Evolutionary conservation across 2,797 vertebrate species (phyloP).

Genomic region (Neomorphus geoffroyi): DNA sequence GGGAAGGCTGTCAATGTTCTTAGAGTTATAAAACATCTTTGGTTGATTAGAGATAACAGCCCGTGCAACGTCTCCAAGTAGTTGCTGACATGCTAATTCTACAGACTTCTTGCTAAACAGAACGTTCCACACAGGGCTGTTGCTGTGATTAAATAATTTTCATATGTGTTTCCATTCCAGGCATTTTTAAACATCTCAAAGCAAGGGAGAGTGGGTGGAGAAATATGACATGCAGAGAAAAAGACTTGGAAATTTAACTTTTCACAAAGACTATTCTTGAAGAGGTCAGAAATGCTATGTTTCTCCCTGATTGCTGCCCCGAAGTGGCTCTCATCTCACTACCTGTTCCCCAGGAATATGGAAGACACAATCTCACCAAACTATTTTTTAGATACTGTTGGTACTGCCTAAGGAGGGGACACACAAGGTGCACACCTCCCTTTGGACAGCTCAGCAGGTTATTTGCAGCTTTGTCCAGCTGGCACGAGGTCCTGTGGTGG

Average conservation of each 20-base stretch:
- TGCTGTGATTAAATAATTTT: constrained; percentile 60
- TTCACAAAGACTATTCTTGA: neutral
- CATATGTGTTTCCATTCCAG: constrained; percentile 31
- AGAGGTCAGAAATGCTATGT: neutral
- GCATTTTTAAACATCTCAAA: constrained; percentile 33
- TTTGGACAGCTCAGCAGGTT: neutral
- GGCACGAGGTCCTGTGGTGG: rapidly evolving
- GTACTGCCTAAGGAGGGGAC: neutral
- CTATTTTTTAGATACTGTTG: neutral
- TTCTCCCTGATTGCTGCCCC: neutral
- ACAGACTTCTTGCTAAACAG: neutral
- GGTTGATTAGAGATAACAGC: neutral
- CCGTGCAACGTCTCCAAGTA: neutral
- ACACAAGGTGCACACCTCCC: neutral
- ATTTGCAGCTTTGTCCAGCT: neutral
- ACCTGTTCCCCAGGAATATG: neutral
- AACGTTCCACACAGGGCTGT: neutral
- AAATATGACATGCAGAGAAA: neutral
- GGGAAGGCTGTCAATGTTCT: neutral
- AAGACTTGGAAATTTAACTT: neutral
- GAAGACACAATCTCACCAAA: neutral
- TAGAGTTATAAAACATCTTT: neutral
- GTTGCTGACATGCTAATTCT: neutral
- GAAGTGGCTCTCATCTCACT: neutral
- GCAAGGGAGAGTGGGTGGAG: constrained; percentile 26